Conservation (phyloP, 2,113 vertebrate species). For the Ictalurus punctatus region DNA sequence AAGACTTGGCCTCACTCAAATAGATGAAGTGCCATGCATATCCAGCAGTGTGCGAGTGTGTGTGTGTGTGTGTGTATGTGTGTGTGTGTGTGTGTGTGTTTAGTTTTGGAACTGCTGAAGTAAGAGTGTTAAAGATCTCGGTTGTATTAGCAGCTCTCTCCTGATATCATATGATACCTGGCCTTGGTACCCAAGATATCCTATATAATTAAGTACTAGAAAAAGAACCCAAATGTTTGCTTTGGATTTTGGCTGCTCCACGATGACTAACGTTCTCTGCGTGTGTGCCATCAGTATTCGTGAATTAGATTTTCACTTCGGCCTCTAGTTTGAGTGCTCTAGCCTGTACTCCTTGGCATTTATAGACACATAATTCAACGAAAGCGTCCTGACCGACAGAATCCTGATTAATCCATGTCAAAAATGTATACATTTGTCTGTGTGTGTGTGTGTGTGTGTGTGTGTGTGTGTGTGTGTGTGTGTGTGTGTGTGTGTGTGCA, state of each 20-base stretch:
- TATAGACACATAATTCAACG: neutral
- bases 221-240: neutral
- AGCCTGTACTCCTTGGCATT: neutral
- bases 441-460: neutral
- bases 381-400: neutral
- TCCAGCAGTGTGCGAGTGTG: neutral
- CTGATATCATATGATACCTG: neutral
- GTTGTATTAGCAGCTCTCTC: conserved; percentile 10
- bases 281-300: neutral
- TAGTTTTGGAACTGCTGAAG: neutral
- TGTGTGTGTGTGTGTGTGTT: conserved; percentile 10
- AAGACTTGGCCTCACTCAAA: neutral
- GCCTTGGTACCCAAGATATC: neutral
- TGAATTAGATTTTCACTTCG: neutral
- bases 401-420: no score
- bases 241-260: neutral
- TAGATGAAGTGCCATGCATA: conserved; percentile 14
- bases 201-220: neutral
- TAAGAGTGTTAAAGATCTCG: neutral
- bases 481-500: neutral
- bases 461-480: neutral
- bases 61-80: conserved; percentile 2
- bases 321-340: neutral
- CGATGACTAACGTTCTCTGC: no score
- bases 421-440: neutral